Evolutionary conservation across 2,888 invertebrate genomes (phyloP).

Genomic region (Nudaria mundana): DNA sequence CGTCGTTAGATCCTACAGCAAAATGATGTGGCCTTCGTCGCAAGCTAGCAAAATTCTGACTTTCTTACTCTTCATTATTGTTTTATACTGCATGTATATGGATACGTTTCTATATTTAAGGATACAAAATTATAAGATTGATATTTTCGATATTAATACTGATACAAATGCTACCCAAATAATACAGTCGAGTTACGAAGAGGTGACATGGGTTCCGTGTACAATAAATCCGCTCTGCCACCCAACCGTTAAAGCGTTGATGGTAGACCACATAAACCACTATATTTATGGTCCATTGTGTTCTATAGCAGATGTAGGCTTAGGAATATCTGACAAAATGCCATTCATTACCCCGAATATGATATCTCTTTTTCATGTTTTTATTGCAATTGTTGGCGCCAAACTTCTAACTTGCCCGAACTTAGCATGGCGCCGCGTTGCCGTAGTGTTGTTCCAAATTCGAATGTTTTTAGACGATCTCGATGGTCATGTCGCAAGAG

Average conservation of each 20-base stretch:
- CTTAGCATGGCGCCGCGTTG: conserved; percentile 85
- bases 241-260: conserved; percentile 90
- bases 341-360: conserved; percentile 89
- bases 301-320: conserved; percentile 84
- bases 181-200: conserved; percentile 70
- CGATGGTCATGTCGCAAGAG: conserved; percentile 92
- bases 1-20: conserved; percentile 13
- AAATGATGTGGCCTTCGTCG: conserved; percentile 87
- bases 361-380: conserved; percentile 90
- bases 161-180: conserved; percentile 28
- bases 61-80: conserved; percentile 75
- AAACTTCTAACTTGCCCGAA: conserved; percentile 88
- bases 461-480: conserved; percentile 92
- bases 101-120: conserved; percentile 86
- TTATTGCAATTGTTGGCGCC: conserved; percentile 87
- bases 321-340: conserved; percentile 82
- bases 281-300: conserved; percentile 91
- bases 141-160: conserved; percentile 50
- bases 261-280: conserved; percentile 92
- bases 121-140: conserved; percentile 85
- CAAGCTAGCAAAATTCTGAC: conserved; percentile 87
- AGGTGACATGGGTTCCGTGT: conserved; percentile 84
- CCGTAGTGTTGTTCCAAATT: conserved; percentile 88
- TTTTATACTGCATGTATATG: conserved; percentile 86
- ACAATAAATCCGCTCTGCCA: conserved; percentile 88